These are phyloP conservation scores for Amblyjoppa fuscipennis DNA, from an alignment of 2,888 invertebrate species.

Conservation along the genomic window DNA sequence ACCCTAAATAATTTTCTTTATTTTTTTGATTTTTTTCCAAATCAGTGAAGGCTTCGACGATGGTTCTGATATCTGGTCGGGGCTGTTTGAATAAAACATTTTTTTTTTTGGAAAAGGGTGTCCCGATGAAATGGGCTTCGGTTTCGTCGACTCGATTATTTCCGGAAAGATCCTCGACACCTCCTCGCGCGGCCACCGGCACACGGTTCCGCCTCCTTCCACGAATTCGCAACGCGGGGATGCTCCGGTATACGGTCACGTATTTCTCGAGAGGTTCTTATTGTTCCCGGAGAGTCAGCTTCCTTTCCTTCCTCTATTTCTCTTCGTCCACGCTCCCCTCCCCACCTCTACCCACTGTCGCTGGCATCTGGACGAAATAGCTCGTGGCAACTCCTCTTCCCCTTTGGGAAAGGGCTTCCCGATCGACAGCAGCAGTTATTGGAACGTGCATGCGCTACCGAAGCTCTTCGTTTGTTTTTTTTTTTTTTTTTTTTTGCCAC, in stretches of 20 bases:
- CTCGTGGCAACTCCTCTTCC: constrained; percentile 26
- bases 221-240: constrained; percentile 9
- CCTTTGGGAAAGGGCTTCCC: constrained; percentile 27
- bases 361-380: constrained; percentile 64
- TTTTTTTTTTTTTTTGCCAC: background rate
- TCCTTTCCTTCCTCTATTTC: constrained; percentile 27
- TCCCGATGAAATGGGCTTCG: background rate
- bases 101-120: background rate
- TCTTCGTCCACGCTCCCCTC: constrained; percentile 26
- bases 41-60: too few species aligned
- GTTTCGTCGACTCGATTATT: constrained; percentile 44
- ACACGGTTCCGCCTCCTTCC: background rate
- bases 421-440: constrained; percentile 65
- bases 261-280: constrained; percentile 57
- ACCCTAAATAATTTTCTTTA: too few species aligned
- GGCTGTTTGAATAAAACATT: too few species aligned
- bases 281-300: constrained; percentile 52
- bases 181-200: background rate
- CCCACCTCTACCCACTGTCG: constrained; percentile 36
- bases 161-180: constrained; percentile 37
- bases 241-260: constrained; percentile 60
- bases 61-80: too few species aligned
- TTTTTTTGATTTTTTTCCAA: too few species aligned
- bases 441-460: constrained; percentile 59
- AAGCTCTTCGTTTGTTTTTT: constrained; percentile 32